Base-by-base conservation (phyloP, 2,113 vertebrate genomes). In the Athene cunicularia region DNA sequence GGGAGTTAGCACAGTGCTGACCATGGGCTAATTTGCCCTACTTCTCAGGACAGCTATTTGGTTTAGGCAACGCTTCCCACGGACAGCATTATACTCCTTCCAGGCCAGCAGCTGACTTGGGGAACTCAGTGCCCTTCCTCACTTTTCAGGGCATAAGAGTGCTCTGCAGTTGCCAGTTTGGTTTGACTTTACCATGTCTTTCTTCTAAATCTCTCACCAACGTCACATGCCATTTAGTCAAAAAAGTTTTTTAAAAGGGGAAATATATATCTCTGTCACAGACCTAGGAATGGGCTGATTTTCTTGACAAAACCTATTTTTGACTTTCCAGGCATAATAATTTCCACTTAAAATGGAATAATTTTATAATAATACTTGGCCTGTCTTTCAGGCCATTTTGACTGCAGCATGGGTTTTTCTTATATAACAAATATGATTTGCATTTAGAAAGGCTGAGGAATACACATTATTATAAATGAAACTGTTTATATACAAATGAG, bases 301-400 rank as follows among this genome's bases (percentile, higher is more conserved):
- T 93, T 82, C 17, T 62, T 73, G 58, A 58, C 22, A 85, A 95
- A 90, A 79, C 68, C 67, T 94, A 20, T 86, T 91, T 14, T 75
- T 90, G 39, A 41, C 37, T 95, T 83, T 47, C 45, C 37, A 88
- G 56, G 30, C 41, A 8, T 67, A 93, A 83, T 20, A 8, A 63
- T 88, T 92, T 93, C 66, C 47, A 80, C 37, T 77, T 15, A 92
- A 93, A 93, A 90, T 37, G 24, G 45, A 85, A 59, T 55, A 91
- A 84, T 53, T 87, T 85, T 90, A 33, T 73, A 76, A 68, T 58
- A 94, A 73, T 26, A 86, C 11, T 14, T 59, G 55, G 12, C 14
- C 32, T 88, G 47, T 77, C 82, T 88, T 92, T 92, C 67, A 74
- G 63, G 12, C 27, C 52, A n/a, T 92, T 93, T 93, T 93, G 90